phyloP scores from a whole-genome alignment of 2,888 invertebrate species.

The Lampropteryx suffumata region DNA sequence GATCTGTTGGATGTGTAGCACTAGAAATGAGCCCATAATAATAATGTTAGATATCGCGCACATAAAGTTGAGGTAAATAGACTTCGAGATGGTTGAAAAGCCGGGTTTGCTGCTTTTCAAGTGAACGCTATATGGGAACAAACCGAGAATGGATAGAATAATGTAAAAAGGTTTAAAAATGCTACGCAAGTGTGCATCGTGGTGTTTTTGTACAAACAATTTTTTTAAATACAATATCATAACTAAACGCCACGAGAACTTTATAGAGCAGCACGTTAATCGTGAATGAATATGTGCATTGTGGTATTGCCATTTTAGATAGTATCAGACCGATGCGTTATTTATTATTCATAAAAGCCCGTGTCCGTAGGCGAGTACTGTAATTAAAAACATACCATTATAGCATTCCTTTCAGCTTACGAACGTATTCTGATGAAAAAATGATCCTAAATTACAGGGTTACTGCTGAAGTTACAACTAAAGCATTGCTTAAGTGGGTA shows the following conservation, averaged over 20 bases:
- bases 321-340: conserved; percentile 30
- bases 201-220: conserved; percentile 23
- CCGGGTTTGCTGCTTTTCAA: conserved; percentile 37
- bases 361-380: conserved; percentile 26
- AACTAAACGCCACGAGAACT: conserved; percentile 22
- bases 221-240: conserved; percentile 39
- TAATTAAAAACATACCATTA: conserved; percentile 35
- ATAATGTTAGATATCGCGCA: conserved; percentile 48
- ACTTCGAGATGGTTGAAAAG: conserved; percentile 47
- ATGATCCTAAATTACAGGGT: conserved; percentile 21
- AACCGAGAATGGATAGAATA: conserved; percentile 43
- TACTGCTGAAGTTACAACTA: background rate
- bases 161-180: conserved; percentile 52
- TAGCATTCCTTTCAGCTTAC: conserved; percentile 29
- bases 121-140: conserved; percentile 53
- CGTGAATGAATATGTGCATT: conserved; percentile 17
- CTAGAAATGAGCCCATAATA: conserved; percentile 45
- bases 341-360: conserved; percentile 37
- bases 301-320: conserved; percentile 20
- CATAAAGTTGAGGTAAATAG: conserved; percentile 57
- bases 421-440: conserved; percentile 27
- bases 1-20: conserved; percentile 51
- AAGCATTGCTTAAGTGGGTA: conserved; percentile 1
- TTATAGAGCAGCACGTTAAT: conserved; percentile 3
- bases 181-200: conserved; percentile 29